These are phyloP conservation scores for Tortrix viridana DNA, from an alignment of 2,888 invertebrate genomes.

Conservation along the genomic window DNA sequence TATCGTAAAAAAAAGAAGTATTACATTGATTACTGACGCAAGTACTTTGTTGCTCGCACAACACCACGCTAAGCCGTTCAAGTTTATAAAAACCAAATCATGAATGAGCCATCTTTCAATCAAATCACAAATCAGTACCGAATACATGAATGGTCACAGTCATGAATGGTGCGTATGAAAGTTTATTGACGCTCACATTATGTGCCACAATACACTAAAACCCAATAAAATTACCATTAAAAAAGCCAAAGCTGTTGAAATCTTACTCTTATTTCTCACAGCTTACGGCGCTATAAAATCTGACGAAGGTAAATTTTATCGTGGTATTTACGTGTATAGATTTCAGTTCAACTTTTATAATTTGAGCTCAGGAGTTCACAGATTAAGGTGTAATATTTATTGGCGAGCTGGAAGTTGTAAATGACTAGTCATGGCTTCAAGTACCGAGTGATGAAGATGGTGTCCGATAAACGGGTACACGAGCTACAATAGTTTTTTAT, in stretches of 20 bases:
- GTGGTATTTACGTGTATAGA: constrained; percentile 12
- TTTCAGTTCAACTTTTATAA: constrained; percentile 6
- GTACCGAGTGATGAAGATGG: constrained; percentile 61
- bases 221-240: not conserved
- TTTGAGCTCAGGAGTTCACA: constrained; percentile 7
- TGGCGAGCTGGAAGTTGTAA: constrained; percentile 39
- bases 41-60: not conserved
- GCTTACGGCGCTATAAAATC: not conserved
- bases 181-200: constrained; percentile 58
- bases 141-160: constrained; percentile 65
- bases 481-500: constrained; percentile 63
- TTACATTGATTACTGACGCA: too few relatives aligned
- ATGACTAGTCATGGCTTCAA: constrained; percentile 63
- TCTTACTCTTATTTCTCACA: not conserved
- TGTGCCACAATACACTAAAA: constrained; percentile 35
- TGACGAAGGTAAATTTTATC: not conserved
- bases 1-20: too few relatives aligned
- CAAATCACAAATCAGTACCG: constrained; percentile 47
- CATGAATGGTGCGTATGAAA: constrained; percentile 69
- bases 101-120: constrained; percentile 53
- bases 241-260: not conserved
- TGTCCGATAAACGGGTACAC: constrained; percentile 63
- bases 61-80: constrained; percentile 1
- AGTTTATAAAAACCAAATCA: constrained; percentile 29
- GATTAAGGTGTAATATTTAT: constrained; percentile 7